phyloP scores from a whole-genome alignment of 2,113 vertebrate genomes.

The Muntiacus reevesi region DNA sequence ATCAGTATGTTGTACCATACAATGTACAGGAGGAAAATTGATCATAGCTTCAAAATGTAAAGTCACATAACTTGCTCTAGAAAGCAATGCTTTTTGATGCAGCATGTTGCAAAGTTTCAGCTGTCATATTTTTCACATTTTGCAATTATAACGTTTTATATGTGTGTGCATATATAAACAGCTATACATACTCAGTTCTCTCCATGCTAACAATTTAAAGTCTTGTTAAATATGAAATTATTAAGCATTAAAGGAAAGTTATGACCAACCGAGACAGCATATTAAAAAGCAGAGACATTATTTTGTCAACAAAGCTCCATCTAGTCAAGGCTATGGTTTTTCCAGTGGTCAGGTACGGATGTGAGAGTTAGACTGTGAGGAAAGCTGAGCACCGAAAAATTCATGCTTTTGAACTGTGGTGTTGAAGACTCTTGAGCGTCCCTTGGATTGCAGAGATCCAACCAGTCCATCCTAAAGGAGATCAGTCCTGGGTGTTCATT shows the following conservation, averaged over 20 bases:
- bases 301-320: too few species aligned
- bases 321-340: too few species aligned
- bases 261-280: too few species aligned
- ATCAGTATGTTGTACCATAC: background rate
- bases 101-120: background rate
- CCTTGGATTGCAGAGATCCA: too few species aligned
- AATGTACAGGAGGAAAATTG: background rate
- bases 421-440: too few species aligned
- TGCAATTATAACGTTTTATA: background rate
- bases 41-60: background rate
- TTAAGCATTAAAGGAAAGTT: background rate
- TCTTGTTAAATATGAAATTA: conserved; percentile 14
- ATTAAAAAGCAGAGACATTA: too few species aligned
- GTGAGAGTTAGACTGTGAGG: too few species aligned
- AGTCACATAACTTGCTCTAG: background rate
- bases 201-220: background rate
- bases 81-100: background rate
- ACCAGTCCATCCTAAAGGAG: too few species aligned
- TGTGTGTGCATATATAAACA: background rate
- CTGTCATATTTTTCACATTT: background rate
- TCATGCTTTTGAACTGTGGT: too few species aligned
- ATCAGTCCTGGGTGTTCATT: too few species aligned
- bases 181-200: background rate
- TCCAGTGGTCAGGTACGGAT: too few species aligned
- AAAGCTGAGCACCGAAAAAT: too few species aligned